phyloP scores from a whole-genome alignment of 2,113 vertebrate genomes.

The Menura novaehollandiae region DNA sequence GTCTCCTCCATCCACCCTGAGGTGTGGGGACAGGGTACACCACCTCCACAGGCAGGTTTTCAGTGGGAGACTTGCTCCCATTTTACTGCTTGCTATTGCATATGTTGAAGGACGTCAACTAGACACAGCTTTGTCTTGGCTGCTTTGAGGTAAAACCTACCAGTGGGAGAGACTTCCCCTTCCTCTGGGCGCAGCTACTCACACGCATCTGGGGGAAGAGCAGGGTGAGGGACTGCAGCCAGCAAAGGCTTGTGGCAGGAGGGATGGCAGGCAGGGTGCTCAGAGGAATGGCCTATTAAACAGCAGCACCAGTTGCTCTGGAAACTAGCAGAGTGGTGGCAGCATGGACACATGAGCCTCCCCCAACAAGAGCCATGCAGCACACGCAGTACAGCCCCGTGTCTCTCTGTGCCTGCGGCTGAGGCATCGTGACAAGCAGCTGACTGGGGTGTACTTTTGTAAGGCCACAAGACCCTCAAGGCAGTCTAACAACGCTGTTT shows the following conservation, averaged over 20 bases:
- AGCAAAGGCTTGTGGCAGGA: not conserved
- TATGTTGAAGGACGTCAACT: not conserved
- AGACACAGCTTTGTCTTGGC: not conserved
- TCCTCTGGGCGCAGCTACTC: not conserved
- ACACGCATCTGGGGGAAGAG: rapidly evolving
- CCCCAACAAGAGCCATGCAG: not conserved
- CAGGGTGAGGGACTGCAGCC: rapidly evolving
- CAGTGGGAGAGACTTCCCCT: not conserved
- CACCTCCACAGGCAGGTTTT: not conserved
- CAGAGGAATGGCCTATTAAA: not conserved
- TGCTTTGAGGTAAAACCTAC: not conserved
- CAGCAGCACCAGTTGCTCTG: not conserved
- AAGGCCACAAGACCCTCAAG: rapidly evolving
- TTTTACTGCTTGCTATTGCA: not conserved
- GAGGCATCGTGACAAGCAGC: rapidly evolving
- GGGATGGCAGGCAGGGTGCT: not conserved
- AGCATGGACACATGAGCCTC: not conserved
- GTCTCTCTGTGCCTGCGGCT: rapidly evolving
- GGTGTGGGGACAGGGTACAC: not conserved
- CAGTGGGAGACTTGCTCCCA: not conserved
- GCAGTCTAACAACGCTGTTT: rapidly evolving
- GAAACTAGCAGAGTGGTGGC: not conserved
- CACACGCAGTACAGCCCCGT: rapidly evolving
- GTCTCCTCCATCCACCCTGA: rapidly evolving
- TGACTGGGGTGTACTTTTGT: not conserved